Conservation (phyloP, 1,140 invertebrate genomes). For the Hyposmocoma kahamanoa region DNA sequence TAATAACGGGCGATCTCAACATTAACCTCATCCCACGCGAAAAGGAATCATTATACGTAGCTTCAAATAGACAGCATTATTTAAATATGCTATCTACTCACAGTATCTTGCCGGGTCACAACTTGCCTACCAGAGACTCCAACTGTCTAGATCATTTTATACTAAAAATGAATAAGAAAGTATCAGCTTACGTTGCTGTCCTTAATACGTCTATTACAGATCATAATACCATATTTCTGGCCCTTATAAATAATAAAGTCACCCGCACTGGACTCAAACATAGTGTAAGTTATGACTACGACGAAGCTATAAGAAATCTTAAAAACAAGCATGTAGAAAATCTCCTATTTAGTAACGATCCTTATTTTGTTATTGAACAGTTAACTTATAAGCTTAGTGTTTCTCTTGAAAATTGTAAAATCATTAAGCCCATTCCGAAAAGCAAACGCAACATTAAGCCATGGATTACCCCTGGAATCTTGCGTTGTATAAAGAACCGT, state of each 20-base stretch:
- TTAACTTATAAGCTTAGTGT: not conserved
- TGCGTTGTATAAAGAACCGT: not conserved
- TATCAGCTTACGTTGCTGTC: not conserved
- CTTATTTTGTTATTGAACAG: not conserved
- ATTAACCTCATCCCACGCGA: not conserved
- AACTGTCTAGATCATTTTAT: constrained; percentile 6
- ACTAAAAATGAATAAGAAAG: not conserved
- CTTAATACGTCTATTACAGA: constrained; percentile 3
- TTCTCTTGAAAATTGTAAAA: not conserved
- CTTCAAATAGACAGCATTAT: not conserved
- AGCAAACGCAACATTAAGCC: not conserved
- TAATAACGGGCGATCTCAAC: constrained; percentile 1
- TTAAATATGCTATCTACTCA: constrained; percentile 5
- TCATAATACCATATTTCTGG: not conserved
- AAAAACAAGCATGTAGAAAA: not conserved
- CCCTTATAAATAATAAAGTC: not conserved
- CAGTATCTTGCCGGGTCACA: constrained; percentile 4
- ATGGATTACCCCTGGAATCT: not conserved
- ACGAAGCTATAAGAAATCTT: not conserved
- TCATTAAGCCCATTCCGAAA: not conserved
- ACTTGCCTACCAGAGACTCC: not conserved
- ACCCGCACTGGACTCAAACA: not conserved
- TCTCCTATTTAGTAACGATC: not conserved
- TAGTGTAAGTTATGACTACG: not conserved
- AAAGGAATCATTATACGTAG: not conserved